Conservation (phyloP, 37 sponge, comb jelly and placozoan species). For the Aplysina aerophoba region DNA sequence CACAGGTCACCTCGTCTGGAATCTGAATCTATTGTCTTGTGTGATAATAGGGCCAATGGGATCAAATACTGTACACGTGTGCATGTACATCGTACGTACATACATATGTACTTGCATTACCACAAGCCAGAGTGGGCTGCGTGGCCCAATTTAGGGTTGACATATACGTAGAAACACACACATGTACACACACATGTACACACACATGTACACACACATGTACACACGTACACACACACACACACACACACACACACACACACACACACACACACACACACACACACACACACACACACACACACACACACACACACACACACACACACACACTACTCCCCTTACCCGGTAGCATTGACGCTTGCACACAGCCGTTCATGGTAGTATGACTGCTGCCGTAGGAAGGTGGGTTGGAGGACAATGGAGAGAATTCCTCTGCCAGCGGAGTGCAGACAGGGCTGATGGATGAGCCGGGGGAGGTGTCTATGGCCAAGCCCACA, state of each 20-base stretch:
- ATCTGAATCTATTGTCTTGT: no score
- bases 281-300: conserved; percentile 29
- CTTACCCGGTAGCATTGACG: no score
- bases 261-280: not conserved
- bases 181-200: not conserved
- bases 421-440: conserved; percentile 51
- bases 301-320: conserved; percentile 33
- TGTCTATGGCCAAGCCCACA: conserved; percentile 24
- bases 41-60: no score
- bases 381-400: not conserved
- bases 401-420: conserved; percentile 50
- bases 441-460: conserved; percentile 1
- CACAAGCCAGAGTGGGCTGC: no score
- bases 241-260: not conserved
- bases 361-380: no score
- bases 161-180: no score
- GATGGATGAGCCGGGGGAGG: not conserved
- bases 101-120: no score
- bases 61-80: no score
- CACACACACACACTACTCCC: conserved; percentile 14
- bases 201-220: conserved; percentile 7
- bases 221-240: conserved; percentile 11
- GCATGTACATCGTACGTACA: no score
- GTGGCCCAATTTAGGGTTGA: no score
- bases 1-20: no score